A percentile compares a stretch with the other conserved stretches of the same genome.
Evolutionary conservation across 2,888 invertebrate species (phyloP).

Genomic region (Athalia circularis): DNA sequence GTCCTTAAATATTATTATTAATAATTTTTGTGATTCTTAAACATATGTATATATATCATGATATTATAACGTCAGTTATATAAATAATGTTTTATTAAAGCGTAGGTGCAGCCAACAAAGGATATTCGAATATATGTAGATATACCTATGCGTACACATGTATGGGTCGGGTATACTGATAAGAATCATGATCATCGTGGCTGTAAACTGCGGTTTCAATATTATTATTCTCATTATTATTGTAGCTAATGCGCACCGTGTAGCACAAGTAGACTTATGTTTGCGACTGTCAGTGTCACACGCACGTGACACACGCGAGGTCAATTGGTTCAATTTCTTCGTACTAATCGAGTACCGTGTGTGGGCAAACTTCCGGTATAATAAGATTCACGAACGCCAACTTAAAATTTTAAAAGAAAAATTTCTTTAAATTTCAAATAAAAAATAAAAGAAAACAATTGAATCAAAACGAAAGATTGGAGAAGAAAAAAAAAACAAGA

Average conservation of each 20-base stretch:
- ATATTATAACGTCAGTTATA: constrained; percentile 9
- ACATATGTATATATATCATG: not conserved
- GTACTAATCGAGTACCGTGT: constrained; percentile 48
- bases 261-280: not conserved
- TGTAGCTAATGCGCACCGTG: constrained; percentile 30
- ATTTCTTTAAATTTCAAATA: no score
- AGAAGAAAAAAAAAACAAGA: no score
- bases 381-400: constrained; percentile 50
- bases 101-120: constrained; percentile 50
- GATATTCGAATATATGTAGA: not conserved
- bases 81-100: constrained; percentile 49
- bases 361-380: constrained; percentile 62
- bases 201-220: constrained; percentile 25
- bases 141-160: not conserved
- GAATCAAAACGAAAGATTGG: no score
- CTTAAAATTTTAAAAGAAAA: not conserved
- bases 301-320: constrained; percentile 50
- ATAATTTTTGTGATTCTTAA: no score
- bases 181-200: no score
- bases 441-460: no score
- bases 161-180: not conserved
- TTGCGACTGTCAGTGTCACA: constrained; percentile 50
- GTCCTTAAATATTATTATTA: not conserved
- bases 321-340: constrained; percentile 59
- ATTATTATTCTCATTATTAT: constrained; percentile 10